Conservation (phyloP, 1,140 invertebrate genomes). For the Luehdorfia chinensis region DNA sequence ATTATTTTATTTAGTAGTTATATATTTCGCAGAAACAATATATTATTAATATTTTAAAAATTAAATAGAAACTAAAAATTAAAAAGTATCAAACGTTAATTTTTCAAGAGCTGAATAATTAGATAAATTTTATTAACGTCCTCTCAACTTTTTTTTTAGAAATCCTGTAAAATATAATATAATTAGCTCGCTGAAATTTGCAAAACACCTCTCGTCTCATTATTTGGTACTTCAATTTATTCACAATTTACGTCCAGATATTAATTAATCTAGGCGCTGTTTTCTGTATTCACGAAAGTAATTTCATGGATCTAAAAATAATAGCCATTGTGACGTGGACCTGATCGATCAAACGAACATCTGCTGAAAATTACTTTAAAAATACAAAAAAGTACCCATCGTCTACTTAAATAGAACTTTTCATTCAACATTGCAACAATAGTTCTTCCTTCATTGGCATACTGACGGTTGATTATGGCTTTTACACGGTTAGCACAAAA, state of each 20-base stretch:
- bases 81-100: too few relatives aligned
- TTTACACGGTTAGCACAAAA: constrained; percentile 46
- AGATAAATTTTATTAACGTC: too few relatives aligned
- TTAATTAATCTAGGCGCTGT: background rate
- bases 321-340: constrained; percentile 38
- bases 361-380: constrained; percentile 74
- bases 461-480: constrained; percentile 67
- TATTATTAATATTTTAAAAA: too few relatives aligned
- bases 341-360: constrained; percentile 67
- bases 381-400: constrained; percentile 60
- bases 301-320: constrained; percentile 65
- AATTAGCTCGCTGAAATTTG: too few relatives aligned
- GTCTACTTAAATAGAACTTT: constrained; percentile 72
- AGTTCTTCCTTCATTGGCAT: constrained; percentile 71
- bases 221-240: background rate
- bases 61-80: too few relatives aligned
- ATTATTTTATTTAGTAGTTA: too few relatives aligned
- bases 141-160: too few relatives aligned
- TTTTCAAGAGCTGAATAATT: too few relatives aligned
- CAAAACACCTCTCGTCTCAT: background rate
- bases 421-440: constrained; percentile 73
- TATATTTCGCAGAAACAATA: too few relatives aligned
- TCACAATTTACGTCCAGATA: constrained; percentile 2
- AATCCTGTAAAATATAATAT: too few relatives aligned
- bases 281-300: constrained; percentile 34